phyloP scores from a whole-genome alignment of 2,797 vertebrate genomes.

The Ambastaia sidthimunki region DNA sequence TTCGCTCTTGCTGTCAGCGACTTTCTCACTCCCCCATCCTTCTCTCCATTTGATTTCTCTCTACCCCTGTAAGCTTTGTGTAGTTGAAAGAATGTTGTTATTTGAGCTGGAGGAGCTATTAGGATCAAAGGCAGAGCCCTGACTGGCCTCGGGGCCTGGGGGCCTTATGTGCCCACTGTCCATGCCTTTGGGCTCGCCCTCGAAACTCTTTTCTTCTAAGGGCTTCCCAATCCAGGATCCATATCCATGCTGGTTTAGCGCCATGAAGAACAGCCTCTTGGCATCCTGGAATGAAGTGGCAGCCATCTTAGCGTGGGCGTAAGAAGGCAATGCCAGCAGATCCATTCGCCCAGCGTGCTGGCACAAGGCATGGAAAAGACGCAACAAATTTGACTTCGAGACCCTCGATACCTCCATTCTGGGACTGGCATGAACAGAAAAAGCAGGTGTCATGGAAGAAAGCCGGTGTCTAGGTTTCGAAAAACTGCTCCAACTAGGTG shows the following conservation, averaged over 20 bases:
- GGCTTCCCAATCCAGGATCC: constrained; percentile 96
- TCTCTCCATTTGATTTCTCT: not conserved
- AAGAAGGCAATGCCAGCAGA: constrained; percentile 80
- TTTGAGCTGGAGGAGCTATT: constrained; percentile 7
- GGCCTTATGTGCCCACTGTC: constrained; percentile 7
- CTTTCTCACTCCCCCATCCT: not conserved
- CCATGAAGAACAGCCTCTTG: constrained; percentile 86
- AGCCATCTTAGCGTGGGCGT: constrained; percentile 88
- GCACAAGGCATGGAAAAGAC: constrained; percentile 86
- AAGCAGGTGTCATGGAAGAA: not conserved
- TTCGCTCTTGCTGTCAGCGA: constrained; percentile 37
- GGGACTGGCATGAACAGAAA: constrained; percentile 71
- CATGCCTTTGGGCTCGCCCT: constrained; percentile 60
- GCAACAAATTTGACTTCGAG: constrained; percentile 90
- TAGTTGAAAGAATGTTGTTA: constrained; percentile 12
- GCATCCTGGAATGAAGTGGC: constrained; percentile 83
- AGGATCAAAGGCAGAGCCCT: constrained; percentile 9
- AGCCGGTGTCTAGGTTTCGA: not conserved
- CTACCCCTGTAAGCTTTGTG: constrained; percentile 20
- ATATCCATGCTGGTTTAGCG: constrained; percentile 85
- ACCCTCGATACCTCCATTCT: constrained; percentile 89
- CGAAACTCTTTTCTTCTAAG: constrained; percentile 92
- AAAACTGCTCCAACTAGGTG: not conserved
- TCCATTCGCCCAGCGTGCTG: constrained; percentile 73
- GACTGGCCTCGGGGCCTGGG: constrained; percentile 15